Evolutionary conservation across 2,797 vertebrate species (phyloP), one percentile per base, ranked within the genome.

Genomic region (Alosa sapidissima): DNA sequence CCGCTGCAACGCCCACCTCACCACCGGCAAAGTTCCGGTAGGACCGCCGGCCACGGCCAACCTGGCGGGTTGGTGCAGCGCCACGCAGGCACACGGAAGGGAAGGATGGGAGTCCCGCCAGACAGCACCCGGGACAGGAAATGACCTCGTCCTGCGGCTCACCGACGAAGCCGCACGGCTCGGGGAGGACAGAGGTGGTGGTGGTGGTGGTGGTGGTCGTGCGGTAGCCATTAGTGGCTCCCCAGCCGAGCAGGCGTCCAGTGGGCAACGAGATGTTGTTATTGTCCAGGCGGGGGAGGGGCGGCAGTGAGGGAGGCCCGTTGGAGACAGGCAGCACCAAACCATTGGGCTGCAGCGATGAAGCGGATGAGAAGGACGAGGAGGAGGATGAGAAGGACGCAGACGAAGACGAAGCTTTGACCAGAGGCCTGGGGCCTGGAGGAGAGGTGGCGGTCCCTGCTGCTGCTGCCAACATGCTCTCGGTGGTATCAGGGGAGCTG

Each of bases 11-110:
- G 2, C 94, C 94, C 1, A 92, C 92, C 82, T 93, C 93, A 84
- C 97, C 95, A 0, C 96, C 95, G 82, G 95, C 97, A 88, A 98
- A 95, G 93, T 96, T 97, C 89, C 95, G 94, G 92, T 97, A 97
- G 82, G 91, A 87, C 8, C 90, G 90, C 24, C 91, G 87, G 13
- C 90, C 91, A 24, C 92, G 92, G 92, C 94, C 87, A 49, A 72
- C 28, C 65, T 94, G 91, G 24, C 86, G 86, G 0, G 95, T 91
- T 0, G 93, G 85, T 0, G 96, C 93, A 8, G 91, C 91, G 84
- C 93, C 91, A n/a, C 94, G 95, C 86, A 96, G 95, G 92, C 97
- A 99, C 92, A 97, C 84, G 0, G 97, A 97, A 62, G 96, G 91
- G 87, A 98, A 96, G 88, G 41, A 41, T 2, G 95, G 95, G 87